A percentile compares a stretch with the other conserved stretches of the same genome.
phyloP scores from a whole-genome alignment of 2,113 vertebrate genomes.

The Ifrita kowaldi region DNA sequence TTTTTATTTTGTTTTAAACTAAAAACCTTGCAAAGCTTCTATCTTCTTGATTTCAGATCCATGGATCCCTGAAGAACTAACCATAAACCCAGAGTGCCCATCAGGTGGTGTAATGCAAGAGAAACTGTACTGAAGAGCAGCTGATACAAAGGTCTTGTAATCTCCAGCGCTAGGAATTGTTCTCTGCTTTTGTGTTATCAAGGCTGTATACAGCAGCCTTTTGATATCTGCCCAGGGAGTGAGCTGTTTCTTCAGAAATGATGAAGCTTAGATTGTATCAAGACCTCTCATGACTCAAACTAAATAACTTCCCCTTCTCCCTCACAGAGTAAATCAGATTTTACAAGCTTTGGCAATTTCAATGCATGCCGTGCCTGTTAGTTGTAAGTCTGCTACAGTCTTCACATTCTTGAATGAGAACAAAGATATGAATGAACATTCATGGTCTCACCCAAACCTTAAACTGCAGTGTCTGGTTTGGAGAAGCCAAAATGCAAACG shows the following conservation, averaged over 20 bases:
- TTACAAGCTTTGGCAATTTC: background rate
- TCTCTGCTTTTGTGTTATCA: background rate
- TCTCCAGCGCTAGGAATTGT: background rate
- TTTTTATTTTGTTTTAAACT: background rate
- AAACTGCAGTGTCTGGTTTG: background rate
- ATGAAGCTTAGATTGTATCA: constrained; percentile 44
- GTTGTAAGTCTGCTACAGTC: background rate
- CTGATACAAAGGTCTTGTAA: background rate
- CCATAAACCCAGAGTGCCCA: background rate
- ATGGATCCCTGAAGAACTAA: background rate
- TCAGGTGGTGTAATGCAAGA: background rate
- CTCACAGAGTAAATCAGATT: background rate
- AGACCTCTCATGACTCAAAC: constrained; percentile 13
- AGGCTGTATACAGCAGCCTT: background rate
- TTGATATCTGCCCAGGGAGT: background rate
- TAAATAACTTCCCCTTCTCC: background rate
- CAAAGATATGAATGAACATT: background rate
- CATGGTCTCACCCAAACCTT: background rate
- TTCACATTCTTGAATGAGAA: background rate
- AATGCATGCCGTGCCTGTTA: fast-evolving
- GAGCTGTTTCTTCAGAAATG: background rate
- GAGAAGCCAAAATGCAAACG: background rate
- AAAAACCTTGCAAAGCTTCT: background rate
- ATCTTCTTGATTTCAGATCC: background rate
- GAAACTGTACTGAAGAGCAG: background rate